phyloP scores from a whole-genome alignment of 2,797 vertebrate species.

The Schizothorax lantsangensis region DNA sequence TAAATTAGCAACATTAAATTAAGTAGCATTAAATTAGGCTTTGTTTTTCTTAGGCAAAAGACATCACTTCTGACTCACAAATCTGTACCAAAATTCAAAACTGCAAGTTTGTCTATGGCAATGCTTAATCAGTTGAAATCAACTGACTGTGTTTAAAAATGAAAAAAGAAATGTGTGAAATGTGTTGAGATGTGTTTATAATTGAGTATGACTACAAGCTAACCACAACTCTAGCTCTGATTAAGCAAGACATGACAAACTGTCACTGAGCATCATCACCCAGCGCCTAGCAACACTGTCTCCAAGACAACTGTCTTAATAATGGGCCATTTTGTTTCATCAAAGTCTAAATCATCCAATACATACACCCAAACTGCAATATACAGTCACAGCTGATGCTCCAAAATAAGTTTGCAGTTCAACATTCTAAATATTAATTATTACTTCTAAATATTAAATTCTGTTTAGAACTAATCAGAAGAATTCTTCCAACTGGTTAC shows the following conservation, averaged over 20 bases:
- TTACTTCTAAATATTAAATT: background rate
- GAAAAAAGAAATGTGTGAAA: background rate
- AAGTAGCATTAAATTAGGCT: no score
- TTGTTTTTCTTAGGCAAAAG: background rate
- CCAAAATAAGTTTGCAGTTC: background rate
- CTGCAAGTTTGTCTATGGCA: background rate
- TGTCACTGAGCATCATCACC: slow-evolving; percentile 48
- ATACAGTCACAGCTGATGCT: background rate
- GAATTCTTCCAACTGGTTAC: background rate
- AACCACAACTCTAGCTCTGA: slow-evolving; percentile 43
- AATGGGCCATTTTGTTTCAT: slow-evolving; percentile 17
- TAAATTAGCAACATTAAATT: no score
- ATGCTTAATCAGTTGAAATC: background rate
- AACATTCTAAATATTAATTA: background rate
- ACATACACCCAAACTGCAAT: slow-evolving; percentile 62
- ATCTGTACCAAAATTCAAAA: background rate
- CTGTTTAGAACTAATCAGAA: background rate
- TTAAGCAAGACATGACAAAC: slow-evolving; percentile 51
- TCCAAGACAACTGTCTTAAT: slow-evolving; percentile 44
- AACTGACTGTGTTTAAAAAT: background rate
- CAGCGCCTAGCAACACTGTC: slow-evolving; percentile 54
- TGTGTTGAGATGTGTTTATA: background rate
- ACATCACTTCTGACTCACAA: background rate
- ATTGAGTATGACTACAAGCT: slow-evolving; percentile 3
- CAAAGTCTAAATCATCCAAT: background rate